Conservation (phyloP, 2,888 invertebrate species). For the Melanargia galathea region DNA sequence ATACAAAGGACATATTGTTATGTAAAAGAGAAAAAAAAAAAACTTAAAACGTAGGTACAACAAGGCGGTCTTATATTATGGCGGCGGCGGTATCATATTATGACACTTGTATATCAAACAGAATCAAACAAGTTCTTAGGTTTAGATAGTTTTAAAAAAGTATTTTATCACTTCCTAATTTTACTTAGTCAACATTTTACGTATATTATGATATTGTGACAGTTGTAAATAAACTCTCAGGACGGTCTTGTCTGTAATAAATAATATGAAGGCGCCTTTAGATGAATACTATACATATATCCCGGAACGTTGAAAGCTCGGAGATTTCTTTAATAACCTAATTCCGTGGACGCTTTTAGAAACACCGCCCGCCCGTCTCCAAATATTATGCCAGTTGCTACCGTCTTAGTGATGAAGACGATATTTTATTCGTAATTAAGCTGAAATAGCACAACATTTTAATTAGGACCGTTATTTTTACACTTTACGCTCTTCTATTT, state of each 20-base stretch:
- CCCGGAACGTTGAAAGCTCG: constrained; percentile 39
- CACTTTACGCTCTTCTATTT: not conserved
- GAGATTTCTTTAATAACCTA: constrained; percentile 47
- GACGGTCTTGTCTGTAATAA: constrained; percentile 40
- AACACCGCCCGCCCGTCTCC: constrained; percentile 25
- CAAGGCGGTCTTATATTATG: too few species aligned
- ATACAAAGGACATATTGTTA: too few species aligned
- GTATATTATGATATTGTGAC: too few species aligned
- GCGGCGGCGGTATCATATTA: too few species aligned
- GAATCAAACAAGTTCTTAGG: too few species aligned
- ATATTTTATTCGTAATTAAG: constrained; percentile 19
- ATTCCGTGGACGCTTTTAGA: constrained; percentile 45
- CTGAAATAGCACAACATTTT: constrained; percentile 12
- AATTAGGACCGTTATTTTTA: constrained; percentile 5
- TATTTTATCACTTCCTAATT: too few species aligned
- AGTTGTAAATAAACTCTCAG: not conserved
- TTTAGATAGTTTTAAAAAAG: too few species aligned
- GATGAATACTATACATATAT: constrained; percentile 28
- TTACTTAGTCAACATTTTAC: too few species aligned
- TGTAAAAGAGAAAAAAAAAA: too few species aligned
- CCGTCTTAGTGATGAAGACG: constrained; percentile 7
- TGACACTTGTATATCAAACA: too few species aligned
- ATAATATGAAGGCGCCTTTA: constrained; percentile 23
- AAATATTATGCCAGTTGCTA: constrained; percentile 24
- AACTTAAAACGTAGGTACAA: too few species aligned